Evolutionary conservation across 2,797 vertebrate genomes (phyloP), one percentile per base, ranked within the genome.

Genomic region (Molossus alvarezi): DNA sequence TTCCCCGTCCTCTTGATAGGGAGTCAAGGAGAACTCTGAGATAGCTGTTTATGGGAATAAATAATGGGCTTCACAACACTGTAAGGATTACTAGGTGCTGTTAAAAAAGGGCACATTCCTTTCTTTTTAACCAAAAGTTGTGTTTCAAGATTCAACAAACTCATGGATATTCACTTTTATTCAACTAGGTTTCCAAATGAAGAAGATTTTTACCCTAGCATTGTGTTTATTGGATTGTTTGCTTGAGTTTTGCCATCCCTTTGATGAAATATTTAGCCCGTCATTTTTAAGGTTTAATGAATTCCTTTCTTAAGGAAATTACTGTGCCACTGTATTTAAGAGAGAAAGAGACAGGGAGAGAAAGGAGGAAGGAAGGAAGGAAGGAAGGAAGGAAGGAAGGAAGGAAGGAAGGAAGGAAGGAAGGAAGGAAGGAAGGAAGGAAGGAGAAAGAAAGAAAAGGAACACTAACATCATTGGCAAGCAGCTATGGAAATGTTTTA

Each of bases 211-310:
- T 67, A 41, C n/a, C 12, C 10, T 60, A 7, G 53, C 6, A 29
- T 41, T 14, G 8, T 71, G 17, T 77, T 86, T 62, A 77, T 65
- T 33, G 53, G 41, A 57, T 6, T 81, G 17, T 17, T 81, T n/a
- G n/a, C 45, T 76, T 87, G 45, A 48, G 18, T 75, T 96, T 92
- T 76, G 27, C 3, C 0, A 18, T 8, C 1, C 7, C 6, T 79
- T 45, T 88, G 75, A 94, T 79, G 48, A 89, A 95, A 92, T 83
- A 84, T 94, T 91, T 62, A 94, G 25, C 9, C 9, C 87, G 37
- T 45, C 10, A 53, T 7, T 80, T 82, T 60, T 58, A 87, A 80
- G 7, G 9, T 25, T 89, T 73, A 77, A n/a, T 45, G 48, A 86
- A 80, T 76, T 86, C 65, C 10, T 94, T 80, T 81, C 62, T 80